Conservation (phyloP, 2,888 invertebrate genomes). For the Eilema griseolum region DNA sequence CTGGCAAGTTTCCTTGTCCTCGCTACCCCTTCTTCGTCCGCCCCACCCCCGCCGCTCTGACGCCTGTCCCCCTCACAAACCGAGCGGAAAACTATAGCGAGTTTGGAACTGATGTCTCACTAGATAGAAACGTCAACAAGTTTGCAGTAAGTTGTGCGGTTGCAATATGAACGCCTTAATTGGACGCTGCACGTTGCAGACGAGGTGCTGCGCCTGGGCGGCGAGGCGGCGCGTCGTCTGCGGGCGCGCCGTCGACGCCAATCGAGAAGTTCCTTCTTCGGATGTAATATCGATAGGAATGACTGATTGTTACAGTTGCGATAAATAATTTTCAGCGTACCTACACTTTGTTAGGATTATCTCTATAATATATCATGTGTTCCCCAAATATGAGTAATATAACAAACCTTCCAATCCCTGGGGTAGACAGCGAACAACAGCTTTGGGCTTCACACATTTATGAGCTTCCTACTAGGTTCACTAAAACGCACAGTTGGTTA, state of each 20-base stretch:
- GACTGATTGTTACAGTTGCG: neutral
- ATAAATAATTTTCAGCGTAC: neutral
- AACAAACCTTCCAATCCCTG: too few relatives aligned
- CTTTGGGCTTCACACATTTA: too few relatives aligned
- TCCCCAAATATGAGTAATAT: too few relatives aligned
- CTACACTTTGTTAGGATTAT: neutral
- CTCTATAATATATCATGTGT: neutral
- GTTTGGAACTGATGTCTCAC: constrained; percentile 61
- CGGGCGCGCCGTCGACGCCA: neutral
- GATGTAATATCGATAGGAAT: neutral
- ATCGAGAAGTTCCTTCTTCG: neutral
- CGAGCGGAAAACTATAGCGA: constrained; percentile 60
- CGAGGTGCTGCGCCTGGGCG: neutral
- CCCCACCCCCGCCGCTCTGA: constrained; percentile 6
- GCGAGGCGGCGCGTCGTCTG: neutral
- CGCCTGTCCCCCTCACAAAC: constrained; percentile 35
- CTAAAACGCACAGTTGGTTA: too few relatives aligned
- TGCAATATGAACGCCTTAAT: constrained; percentile 25
- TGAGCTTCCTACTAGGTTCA: too few relatives aligned
- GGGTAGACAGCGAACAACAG: too few relatives aligned
- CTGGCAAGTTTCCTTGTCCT: constrained; percentile 53
- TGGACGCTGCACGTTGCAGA: constrained; percentile 13
- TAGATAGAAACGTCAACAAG: constrained; percentile 61
- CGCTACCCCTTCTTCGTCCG: constrained; percentile 25
- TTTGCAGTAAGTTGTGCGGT: constrained; percentile 39